A percentile compares a stretch with the other conserved stretches of the same genome.
Evolutionary conservation across 2,888 invertebrate species (phyloP).

Genomic region (Polyploca ridens): DNA sequence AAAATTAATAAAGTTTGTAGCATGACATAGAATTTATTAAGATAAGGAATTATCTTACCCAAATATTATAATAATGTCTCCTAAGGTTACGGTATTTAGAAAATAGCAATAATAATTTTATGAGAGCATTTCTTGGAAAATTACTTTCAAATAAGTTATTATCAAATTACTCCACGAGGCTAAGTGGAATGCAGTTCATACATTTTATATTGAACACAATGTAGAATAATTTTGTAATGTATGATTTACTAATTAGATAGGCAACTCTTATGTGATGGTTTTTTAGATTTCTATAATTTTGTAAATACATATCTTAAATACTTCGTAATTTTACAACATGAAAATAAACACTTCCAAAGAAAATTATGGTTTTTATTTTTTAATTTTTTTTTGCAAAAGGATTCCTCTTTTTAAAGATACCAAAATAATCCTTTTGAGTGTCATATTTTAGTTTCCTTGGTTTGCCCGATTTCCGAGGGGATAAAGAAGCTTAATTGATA

Average conservation of each 20-base stretch:
- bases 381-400: no score
- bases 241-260: constrained; percentile 41
- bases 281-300: constrained; percentile 57
- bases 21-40: no score
- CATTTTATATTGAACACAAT: constrained; percentile 13
- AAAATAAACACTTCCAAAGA: constrained; percentile 45
- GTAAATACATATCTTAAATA: constrained; percentile 46
- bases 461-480: no score
- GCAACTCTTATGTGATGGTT: constrained; percentile 61
- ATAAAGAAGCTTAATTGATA: no score
- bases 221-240: constrained; percentile 26
- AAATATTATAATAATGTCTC: not conserved
- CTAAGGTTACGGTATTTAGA: not conserved
- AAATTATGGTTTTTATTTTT: constrained; percentile 15
- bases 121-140: not conserved
- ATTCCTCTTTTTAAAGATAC: no score
- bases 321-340: constrained; percentile 50
- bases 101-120: constrained; percentile 1
- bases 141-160: not conserved
- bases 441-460: no score
- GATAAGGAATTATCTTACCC: no score
- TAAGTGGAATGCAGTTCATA: not conserved
- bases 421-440: no score
- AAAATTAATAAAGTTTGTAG: no score
- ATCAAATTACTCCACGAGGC: not conserved